phyloP scores from a whole-genome alignment of 2,797 vertebrate species.

The Sebastes vulpes region DNA sequence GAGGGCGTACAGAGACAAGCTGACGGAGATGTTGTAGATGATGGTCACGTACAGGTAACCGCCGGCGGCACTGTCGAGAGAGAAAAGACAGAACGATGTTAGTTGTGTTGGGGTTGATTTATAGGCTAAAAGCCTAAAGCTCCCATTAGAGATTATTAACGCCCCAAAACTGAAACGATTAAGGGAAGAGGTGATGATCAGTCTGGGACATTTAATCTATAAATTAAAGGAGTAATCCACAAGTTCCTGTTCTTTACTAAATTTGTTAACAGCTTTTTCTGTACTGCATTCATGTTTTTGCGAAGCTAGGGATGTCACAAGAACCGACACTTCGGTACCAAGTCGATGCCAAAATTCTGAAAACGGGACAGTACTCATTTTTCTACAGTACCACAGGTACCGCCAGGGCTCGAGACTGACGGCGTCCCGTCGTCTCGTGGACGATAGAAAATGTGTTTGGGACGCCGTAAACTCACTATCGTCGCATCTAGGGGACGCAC shows the following conservation, averaged over 20 bases:
- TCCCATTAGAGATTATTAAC: conserved; percentile 30
- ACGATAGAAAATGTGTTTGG: too few species aligned
- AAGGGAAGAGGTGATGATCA: neutral
- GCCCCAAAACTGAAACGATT: neutral
- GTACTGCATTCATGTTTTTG: neutral
- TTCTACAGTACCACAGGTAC: too few species aligned
- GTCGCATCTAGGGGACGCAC: rapidly evolving
- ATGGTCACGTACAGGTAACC: conserved; percentile 97
- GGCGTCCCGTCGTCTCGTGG: too few species aligned
- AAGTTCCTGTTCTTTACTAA: neutral
- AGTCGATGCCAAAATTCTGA: too few species aligned
- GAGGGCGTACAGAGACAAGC: conserved; percentile 95
- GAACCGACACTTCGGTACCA: too few species aligned
- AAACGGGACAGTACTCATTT: too few species aligned
- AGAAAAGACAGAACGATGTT: neutral
- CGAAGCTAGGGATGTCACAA: too few species aligned
- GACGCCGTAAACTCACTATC: too few species aligned
- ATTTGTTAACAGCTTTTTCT: neutral
- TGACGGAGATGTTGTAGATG: conserved; percentile 97
- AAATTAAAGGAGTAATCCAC: conserved; percentile 3
- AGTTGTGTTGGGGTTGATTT: neutral
- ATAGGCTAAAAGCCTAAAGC: neutral
- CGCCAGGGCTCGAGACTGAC: too few species aligned
- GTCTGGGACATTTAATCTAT: neutral
- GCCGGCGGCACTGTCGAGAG: conserved; percentile 87